These are phyloP conservation scores for Sarotherodon lohbergeri DNA, from an alignment of 2,113 vertebrate species.

Conservation along the genomic window DNA sequence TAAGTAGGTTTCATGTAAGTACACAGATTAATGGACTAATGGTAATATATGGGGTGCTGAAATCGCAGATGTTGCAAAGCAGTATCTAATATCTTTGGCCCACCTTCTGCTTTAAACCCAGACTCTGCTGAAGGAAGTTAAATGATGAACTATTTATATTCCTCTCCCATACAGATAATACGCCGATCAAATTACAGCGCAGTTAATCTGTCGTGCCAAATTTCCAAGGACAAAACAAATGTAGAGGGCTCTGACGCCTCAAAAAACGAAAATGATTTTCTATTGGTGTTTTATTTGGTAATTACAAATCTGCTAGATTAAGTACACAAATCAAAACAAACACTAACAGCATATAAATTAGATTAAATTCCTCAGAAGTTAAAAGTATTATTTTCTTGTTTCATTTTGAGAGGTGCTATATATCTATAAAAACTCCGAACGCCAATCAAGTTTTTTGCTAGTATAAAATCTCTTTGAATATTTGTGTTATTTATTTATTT, in stretches of 20 bases:
- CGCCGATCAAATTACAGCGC: not conserved
- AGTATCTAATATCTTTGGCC: not conserved
- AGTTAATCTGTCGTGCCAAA: not conserved
- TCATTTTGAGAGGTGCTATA: not conserved
- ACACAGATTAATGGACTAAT: not conserved
- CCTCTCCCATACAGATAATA: not conserved
- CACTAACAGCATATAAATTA: not conserved
- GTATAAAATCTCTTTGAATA: not conserved
- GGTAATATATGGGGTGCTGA: not conserved
- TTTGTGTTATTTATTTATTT: not conserved
- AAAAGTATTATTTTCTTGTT: not conserved
- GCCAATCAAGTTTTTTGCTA: not conserved
- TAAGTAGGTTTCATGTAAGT: not conserved
- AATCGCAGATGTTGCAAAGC: not conserved
- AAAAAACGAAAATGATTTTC: not conserved
- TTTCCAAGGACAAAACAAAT: not conserved
- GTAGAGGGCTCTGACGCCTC: not conserved
- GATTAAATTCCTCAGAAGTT: not conserved
- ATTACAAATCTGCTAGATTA: not conserved
- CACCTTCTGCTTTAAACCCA: not conserved
- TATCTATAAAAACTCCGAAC: not conserved
- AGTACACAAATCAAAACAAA: not conserved
- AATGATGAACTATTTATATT: not conserved
- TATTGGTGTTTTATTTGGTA: not conserved
- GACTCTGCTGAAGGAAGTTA: not conserved